phyloP scores from a whole-genome alignment of 2,888 invertebrate genomes.

The Acanthosoma haemorrhoidale region DNA sequence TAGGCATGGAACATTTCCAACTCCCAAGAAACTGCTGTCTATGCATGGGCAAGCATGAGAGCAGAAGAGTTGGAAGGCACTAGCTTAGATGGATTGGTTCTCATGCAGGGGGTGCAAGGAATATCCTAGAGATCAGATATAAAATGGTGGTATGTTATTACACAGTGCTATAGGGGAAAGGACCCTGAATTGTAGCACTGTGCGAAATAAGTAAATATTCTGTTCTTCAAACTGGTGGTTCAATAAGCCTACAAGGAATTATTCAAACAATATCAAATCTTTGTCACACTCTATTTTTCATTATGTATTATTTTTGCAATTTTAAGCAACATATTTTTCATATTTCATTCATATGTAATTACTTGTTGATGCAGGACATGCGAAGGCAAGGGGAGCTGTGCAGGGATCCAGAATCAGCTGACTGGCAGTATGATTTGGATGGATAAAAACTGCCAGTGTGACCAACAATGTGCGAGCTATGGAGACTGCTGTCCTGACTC shows the following conservation, averaged over 20 bases:
- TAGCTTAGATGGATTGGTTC: no score
- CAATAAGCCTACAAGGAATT: neutral
- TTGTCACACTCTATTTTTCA: neutral
- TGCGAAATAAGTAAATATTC: neutral
- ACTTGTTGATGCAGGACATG: slow-evolving; percentile 41
- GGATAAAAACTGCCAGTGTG: slow-evolving; percentile 48
- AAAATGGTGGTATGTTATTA: no score
- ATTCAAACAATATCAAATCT: neutral
- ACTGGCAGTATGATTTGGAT: slow-evolving; percentile 40
- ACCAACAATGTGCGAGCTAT: slow-evolving; percentile 47
- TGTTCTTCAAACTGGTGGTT: neutral
- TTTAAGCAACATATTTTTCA: neutral
- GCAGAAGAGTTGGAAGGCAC: no score
- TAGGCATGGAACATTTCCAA: no score
- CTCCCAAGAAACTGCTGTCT: no score
- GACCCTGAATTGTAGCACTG: no score
- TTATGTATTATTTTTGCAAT: neutral
- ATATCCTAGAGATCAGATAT: no score
- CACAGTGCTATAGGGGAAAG: no score
- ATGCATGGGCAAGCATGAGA: no score
- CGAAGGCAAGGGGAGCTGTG: slow-evolving; percentile 41
- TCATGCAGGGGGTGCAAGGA: no score
- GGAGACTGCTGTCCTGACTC: slow-evolving; percentile 51
- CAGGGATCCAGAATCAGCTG: slow-evolving; percentile 42
- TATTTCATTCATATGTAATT: neutral